These are phyloP conservation scores for Zelostemma sp. DNA, from an alignment of 1,140 invertebrate species.

Conservation along the genomic window DNA sequence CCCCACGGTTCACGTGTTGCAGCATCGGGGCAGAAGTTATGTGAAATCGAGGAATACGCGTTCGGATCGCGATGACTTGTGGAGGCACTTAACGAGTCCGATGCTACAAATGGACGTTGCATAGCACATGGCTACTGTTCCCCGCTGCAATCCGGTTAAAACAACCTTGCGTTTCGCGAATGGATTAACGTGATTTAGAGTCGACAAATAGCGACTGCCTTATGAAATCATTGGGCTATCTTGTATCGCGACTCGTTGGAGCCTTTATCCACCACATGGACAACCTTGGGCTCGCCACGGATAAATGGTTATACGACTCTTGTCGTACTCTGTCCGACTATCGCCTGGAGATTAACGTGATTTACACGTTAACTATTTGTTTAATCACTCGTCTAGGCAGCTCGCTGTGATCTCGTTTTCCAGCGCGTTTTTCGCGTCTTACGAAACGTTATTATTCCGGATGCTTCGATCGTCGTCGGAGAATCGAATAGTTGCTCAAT, in stretches of 20 bases:
- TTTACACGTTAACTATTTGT: constrained; percentile 42
- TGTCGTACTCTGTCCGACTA: constrained; percentile 36
- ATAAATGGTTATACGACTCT: constrained; percentile 28
- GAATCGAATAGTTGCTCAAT: too few relatives aligned
- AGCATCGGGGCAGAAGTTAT: neutral
- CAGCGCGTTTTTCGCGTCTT: too few relatives aligned
- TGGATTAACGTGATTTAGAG: constrained; percentile 49
- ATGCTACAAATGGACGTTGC: constrained; percentile 2
- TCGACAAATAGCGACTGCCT: constrained; percentile 50
- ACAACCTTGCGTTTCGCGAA: constrained; percentile 40
- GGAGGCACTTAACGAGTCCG: constrained; percentile 14
- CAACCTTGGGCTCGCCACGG: constrained; percentile 38
- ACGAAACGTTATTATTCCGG: too few relatives aligned
- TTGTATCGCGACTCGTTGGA: constrained; percentile 45
- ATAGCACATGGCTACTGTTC: constrained; percentile 30
- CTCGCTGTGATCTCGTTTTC: too few relatives aligned
- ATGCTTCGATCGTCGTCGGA: too few relatives aligned
- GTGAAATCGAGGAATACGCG: constrained; percentile 8
- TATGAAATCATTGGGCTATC: constrained; percentile 53
- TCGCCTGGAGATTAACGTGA: constrained; percentile 46
- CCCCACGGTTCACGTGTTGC: neutral
- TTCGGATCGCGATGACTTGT: constrained; percentile 12
- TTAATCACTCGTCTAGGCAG: constrained; percentile 19
- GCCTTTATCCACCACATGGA: constrained; percentile 32
- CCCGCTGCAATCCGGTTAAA: constrained; percentile 13